Base-by-base conservation (phyloP, 2,797 vertebrate species). In the Clarias platycephalus region DNA sequence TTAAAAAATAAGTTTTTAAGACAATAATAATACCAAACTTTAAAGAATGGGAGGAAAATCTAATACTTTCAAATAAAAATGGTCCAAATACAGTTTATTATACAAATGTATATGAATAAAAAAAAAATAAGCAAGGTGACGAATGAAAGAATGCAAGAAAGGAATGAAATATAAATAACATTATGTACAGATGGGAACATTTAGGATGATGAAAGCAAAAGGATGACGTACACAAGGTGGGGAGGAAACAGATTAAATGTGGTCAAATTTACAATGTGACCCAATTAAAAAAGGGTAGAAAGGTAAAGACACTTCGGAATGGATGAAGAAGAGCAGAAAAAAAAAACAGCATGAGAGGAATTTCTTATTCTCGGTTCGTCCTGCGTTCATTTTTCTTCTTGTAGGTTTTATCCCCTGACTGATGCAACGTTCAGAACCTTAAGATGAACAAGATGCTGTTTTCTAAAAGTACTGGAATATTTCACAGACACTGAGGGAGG, bases 161-260 rank as follows among this genome's bases (percentile, higher is more conserved):
- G 89, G 89, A 94, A 94, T 92, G 90, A 93, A 93, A 92, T 94
- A 95, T 96, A 96, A 95, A 95, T 95, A 95, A 94, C 89, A 92
- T 90, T 95, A 95, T 95, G 93, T 95, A 95, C 94, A 96, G 93
- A 92, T 90, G 91, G 88, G 88, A 84, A 85, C 67, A 70, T 62
- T 74, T 31, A 24, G 72, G 55, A 76, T 81, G 70, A 66, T 8
- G 68, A n/a, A 34, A 57, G 63, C 15, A 70, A 44, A 53, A 55
- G 67, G 20, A 31, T 62, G 63, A 72, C 6, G 31, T 82, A 49
- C 57, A 86, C 26, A 26, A 31, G 26, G 53, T n/a, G n/a, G 53
- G 26, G 64, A 66, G 77, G 60, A 2, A 9, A 75, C 55, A 28
- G 49, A 34, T 40, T 1, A 7, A 71, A 80, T 31, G 44, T 62